Conservation (phyloP, 2,797 vertebrate species). For the Molossus molossus region DNA sequence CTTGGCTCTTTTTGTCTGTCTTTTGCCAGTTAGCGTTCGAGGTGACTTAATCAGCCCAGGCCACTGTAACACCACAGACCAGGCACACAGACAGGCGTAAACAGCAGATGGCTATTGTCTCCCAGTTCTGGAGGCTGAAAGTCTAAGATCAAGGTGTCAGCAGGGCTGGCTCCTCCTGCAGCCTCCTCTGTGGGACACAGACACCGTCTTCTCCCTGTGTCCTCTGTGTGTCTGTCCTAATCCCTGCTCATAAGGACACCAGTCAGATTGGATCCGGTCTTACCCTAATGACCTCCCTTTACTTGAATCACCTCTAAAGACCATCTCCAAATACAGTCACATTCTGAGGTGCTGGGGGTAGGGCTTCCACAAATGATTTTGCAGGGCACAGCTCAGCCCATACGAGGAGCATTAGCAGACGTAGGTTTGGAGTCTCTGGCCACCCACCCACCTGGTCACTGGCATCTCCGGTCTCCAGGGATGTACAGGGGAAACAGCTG, state of each 20-base stretch:
- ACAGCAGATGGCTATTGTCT: not conserved
- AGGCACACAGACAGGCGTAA: not conserved
- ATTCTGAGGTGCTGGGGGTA: not conserved
- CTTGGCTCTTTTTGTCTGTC: not conserved
- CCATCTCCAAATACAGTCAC: not conserved
- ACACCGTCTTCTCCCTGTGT: not conserved
- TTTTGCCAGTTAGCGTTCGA: not conserved
- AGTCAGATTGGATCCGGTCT: not conserved
- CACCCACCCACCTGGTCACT: rapidly evolving
- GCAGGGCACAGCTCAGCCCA: not conserved
- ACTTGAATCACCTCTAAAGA: not conserved
- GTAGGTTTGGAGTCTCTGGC: not conserved
- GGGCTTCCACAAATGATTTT: not conserved
- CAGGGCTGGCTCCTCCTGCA: not conserved
- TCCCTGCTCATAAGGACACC: not conserved
- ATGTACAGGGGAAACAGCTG: no score
- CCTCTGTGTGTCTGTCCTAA: not conserved
- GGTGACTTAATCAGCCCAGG: not conserved
- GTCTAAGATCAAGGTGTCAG: not conserved
- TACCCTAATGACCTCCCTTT: not conserved
- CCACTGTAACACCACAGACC: not conserved
- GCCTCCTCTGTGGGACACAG: not conserved
- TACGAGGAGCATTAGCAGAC: not conserved
- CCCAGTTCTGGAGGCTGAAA: not conserved
- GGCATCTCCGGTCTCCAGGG: not conserved